Evolutionary conservation across 2,888 invertebrate species (phyloP).

Genomic region (Pycnomerus fuliginosus): DNA sequence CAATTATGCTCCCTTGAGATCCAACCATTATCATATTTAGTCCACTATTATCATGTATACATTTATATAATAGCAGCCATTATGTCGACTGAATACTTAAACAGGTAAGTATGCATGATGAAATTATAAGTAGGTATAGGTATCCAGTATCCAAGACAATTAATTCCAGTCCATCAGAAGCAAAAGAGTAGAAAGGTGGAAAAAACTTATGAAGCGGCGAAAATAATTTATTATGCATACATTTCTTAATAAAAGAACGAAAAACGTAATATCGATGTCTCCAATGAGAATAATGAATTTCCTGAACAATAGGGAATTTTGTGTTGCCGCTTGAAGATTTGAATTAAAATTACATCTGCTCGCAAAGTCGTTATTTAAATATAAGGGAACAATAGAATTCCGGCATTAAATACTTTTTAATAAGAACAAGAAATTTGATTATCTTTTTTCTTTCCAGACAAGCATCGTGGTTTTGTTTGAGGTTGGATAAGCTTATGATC

Average conservation of each 20-base stretch:
- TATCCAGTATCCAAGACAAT: no score
- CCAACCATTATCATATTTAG: constrained; percentile 6
- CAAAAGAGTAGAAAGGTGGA: not conserved
- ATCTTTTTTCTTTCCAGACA: no score
- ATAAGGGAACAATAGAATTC: no score
- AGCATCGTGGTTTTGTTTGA: no score
- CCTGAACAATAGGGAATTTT: not conserved
- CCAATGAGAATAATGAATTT: not conserved
- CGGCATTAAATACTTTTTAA: no score
- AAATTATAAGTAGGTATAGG: no score
- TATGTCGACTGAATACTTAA: constrained; percentile 1
- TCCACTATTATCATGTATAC: constrained; percentile 8
- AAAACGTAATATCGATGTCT: not conserved
- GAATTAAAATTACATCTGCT: not conserved
- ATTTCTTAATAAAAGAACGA: no score
- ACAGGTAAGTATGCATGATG: constrained; percentile 9
- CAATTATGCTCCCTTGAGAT: constrained; percentile 27
- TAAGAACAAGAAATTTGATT: no score
- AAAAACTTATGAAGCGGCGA: not conserved
- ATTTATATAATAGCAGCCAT: constrained; percentile 8
- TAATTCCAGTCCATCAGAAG: not conserved
- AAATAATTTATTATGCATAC: not conserved
- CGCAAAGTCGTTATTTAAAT: no score
- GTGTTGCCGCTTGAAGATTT: not conserved
- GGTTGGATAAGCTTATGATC: no score